Evolutionary conservation across 2,888 invertebrate genomes (phyloP), one percentile per base, ranked within the genome.

Genomic region (Phyto melanocephala): DNA sequence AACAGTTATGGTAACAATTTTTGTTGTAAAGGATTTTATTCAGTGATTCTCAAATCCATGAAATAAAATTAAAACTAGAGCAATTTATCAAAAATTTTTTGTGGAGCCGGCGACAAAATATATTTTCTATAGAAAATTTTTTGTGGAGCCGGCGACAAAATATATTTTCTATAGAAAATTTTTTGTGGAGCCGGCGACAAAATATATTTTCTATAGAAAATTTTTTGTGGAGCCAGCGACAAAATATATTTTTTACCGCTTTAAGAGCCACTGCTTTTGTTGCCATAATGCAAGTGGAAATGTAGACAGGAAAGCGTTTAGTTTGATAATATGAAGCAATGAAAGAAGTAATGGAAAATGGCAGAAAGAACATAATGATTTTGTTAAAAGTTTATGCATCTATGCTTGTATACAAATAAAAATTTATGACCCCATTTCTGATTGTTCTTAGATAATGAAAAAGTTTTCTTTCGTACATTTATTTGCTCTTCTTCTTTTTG

Each of bases 341-440:
- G 33, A 15, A n/a, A 47, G 45, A 15, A 45, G 20, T n/a, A 15
- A 22, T 11, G 40, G 28, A 17, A 37, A 15, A 58, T 1, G n/a
- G 2, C 22, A 52, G 45, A 52, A 67, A 60, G 20, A 15, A 1
- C 10, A 40, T 40, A 56, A 63, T 40, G 50, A 80, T 65, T 75
- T 62, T 72, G 54, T 67, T 50, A 47, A 56, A 80, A 81, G 71
- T 72, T 68, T 65, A 37, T 76, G 54, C 74, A 78, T 63, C 54
- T 35, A 47, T 28, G 28, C 28, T 5, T 5, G 6, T 28, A 65
- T 33, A 37, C 28, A 67, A 75, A 70, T 82, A 75, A 82, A 78
- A 78, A 79, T 82, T 82, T 82, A 79, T 82, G 78, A 75, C 81
- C 78, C 65, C 65, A 58, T 74, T 82, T 79, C 40, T 47, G 65